phyloP scores from a whole-genome alignment of 2,797 vertebrate species.

The Oreochromis grahami region DNA sequence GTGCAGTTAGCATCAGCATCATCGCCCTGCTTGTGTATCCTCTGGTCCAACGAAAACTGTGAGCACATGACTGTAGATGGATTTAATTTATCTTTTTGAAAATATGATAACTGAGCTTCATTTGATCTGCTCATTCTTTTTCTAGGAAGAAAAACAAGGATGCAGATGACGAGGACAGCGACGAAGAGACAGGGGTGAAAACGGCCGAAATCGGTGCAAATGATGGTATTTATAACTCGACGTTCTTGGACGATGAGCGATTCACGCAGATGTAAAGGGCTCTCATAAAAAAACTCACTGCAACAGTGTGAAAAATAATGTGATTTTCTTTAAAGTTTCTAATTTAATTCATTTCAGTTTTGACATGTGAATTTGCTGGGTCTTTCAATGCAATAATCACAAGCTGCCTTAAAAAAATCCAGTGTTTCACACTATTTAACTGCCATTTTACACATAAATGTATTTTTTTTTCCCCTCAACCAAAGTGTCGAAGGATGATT shows the following conservation, averaged over 20 bases:
- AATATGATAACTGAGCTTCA: neutral
- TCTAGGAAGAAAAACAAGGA: constrained; percentile 35
- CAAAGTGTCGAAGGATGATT: neutral
- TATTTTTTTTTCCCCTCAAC: neutral
- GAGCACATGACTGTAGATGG: neutral
- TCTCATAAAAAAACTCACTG: neutral
- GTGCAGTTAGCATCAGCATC: constrained; percentile 53
- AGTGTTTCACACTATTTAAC: neutral
- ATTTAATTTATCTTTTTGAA: neutral
- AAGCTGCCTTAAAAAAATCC: neutral
- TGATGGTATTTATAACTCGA: constrained; percentile 50
- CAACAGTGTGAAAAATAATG: neutral
- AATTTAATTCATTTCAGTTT: neutral
- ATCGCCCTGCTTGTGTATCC: constrained; percentile 48
- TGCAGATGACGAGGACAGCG: neutral
- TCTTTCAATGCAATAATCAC: neutral
- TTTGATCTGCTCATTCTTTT: neutral
- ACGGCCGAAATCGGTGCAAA: constrained; percentile 11
- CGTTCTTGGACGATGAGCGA: constrained; percentile 52
- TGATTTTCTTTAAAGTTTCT: neutral
- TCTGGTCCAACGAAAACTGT: constrained; percentile 54
- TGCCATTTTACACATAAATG: accelerated
- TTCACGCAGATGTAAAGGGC: constrained; percentile 65
- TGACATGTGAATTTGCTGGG: neutral
- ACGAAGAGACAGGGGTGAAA: constrained; percentile 17